phyloP scores from a whole-genome alignment of 2,888 invertebrate genomes.

The Masnerella sp. region DNA sequence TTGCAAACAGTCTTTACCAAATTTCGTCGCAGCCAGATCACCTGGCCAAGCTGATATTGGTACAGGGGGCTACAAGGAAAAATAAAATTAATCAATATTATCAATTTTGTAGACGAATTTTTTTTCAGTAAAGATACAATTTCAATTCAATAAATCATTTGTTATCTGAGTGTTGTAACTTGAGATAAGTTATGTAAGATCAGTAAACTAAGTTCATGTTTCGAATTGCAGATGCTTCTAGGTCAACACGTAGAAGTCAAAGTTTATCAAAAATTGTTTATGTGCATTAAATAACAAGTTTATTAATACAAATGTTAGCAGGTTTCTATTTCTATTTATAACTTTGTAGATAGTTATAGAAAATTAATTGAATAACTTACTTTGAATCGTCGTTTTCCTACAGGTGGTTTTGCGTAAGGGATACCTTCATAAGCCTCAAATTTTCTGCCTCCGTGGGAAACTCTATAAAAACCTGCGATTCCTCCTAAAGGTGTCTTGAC shows the following conservation, averaged over 20 bases:
- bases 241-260: background rate
- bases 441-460: constrained; percentile 60
- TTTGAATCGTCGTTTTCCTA: constrained; percentile 64
- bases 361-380: constrained; percentile 42
- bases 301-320: no score
- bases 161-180: no score
- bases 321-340: no score
- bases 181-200: no score
- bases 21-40: constrained; percentile 67
- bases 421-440: constrained; percentile 65
- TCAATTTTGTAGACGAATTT: no score
- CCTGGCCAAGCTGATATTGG: constrained; percentile 32
- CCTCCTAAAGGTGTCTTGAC: constrained; percentile 63
- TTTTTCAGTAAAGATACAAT: no score
- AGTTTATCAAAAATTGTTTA: no score
- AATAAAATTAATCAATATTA: background rate
- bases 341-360: no score
- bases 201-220: background rate
- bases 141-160: no score
- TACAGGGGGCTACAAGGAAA: constrained; percentile 26
- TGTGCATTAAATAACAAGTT: no score
- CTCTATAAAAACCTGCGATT: constrained; percentile 63
- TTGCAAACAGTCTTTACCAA: constrained; percentile 69
- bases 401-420: constrained; percentile 66
- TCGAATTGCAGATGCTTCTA: background rate